These are phyloP conservation scores for Megalops cyprinoides DNA, from an alignment of 2,797 vertebrate genomes.

Conservation along the genomic window DNA sequence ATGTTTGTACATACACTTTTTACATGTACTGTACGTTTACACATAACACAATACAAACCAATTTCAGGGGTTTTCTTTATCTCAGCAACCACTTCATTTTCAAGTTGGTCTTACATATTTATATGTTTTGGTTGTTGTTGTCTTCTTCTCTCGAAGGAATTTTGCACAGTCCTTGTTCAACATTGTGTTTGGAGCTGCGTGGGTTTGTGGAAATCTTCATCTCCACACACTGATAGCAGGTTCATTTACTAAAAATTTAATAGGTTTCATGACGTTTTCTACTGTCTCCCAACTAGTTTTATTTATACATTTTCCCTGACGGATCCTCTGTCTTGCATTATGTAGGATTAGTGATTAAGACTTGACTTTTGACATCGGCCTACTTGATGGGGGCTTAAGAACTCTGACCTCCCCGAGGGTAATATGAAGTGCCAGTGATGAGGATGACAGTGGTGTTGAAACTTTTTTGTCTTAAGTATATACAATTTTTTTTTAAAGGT, in stretches of 20 bases:
- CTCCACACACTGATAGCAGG: neutral
- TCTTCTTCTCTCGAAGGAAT: neutral
- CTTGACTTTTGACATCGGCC: neutral
- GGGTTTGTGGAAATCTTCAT: neutral
- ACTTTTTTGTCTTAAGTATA: too few relatives aligned
- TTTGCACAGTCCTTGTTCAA: neutral
- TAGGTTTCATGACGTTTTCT: conserved; percentile 5
- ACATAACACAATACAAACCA: too few relatives aligned
- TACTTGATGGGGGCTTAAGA: too few relatives aligned
- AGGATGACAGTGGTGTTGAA: too few relatives aligned
- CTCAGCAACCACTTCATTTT: neutral
- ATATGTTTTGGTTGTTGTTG: neutral
- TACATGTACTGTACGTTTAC: too few relatives aligned
- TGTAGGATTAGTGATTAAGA: conserved; percentile 4
- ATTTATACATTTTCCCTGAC: neutral
- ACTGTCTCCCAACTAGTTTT: conserved; percentile 2
- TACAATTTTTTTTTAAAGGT: too few relatives aligned
- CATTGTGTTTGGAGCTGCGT: neutral
- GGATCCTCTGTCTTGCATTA: conserved; percentile 8
- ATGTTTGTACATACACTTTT: too few relatives aligned
- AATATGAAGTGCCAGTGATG: too few relatives aligned
- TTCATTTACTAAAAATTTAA: conserved; percentile 12
- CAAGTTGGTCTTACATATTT: neutral
- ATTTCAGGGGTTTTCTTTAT: too few relatives aligned
- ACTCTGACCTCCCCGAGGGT: too few relatives aligned